A percentile compares a stretch with the other conserved stretches of the same genome.
phyloP scores from a whole-genome alignment of 2,888 invertebrate genomes.

The Seira musarum region DNA sequence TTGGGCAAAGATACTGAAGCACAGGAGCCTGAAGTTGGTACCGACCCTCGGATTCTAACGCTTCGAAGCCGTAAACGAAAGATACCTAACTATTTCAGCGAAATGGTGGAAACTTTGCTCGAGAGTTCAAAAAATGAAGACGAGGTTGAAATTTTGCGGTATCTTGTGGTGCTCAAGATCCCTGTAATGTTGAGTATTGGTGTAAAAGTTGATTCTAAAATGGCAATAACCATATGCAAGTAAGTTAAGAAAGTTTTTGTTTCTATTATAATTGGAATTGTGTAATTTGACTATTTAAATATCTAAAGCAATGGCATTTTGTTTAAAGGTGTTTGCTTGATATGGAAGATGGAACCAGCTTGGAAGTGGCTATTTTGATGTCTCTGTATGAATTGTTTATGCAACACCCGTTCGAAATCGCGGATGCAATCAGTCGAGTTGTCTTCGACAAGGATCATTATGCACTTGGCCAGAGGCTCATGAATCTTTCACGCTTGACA shows the following conservation, averaged over 20 bases:
- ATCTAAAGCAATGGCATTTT: no score
- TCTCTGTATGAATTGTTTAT: constrained; percentile 61
- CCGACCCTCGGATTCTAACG: constrained; percentile 54
- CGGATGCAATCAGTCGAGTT: constrained; percentile 48
- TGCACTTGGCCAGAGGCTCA: constrained; percentile 60
- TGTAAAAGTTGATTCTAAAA: constrained; percentile 60
- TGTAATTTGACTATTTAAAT: neutral
- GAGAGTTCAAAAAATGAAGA: constrained; percentile 63
- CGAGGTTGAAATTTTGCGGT: constrained; percentile 61
- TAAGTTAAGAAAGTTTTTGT: constrained; percentile 25
- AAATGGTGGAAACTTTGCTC: constrained; percentile 62
- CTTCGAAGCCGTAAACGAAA: constrained; percentile 46
- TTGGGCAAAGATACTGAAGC: constrained; percentile 19
- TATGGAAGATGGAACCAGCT: constrained; percentile 41
- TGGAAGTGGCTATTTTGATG: constrained; percentile 62
- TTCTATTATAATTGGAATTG: neutral
- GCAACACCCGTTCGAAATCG: constrained; percentile 59
- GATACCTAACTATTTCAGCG: constrained; percentile 66
- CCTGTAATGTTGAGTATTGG: constrained; percentile 58
- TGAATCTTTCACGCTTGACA: constrained; percentile 48
- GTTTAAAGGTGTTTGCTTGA: constrained; percentile 58
- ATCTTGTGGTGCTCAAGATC: constrained; percentile 61
- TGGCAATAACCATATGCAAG: constrained; percentile 57
- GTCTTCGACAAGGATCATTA: constrained; percentile 62
- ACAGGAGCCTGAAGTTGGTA: constrained; percentile 41